Percentiles rank a stretch among this genome's conserved stretches.
Conservation (phyloP, 2,797 vertebrate genomes). For the Podargus strigoides region DNA sequence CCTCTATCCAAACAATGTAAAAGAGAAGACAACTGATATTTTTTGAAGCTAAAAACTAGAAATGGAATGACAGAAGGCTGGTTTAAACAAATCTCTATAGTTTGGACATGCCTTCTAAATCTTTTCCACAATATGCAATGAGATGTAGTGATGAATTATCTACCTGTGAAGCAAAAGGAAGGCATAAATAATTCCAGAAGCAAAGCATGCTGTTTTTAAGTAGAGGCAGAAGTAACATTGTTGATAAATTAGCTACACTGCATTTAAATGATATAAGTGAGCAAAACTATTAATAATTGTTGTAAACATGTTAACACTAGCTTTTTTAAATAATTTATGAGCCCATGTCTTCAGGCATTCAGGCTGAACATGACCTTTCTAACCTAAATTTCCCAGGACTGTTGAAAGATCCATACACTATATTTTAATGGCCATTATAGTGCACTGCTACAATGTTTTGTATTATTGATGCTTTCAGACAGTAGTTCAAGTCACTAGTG, state of each 20-base stretch:
- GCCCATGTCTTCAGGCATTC: neutral
- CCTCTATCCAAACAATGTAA: slow-evolving; percentile 28
- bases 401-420: neutral
- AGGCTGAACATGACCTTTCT: slow-evolving; percentile 36
- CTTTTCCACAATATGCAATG: neutral
- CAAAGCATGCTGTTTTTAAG: slow-evolving; percentile 48
- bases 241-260: slow-evolving; percentile 49
- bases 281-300: slow-evolving; percentile 61
- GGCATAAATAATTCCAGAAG: slow-evolving; percentile 38
- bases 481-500: neutral
- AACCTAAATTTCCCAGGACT: slow-evolving; percentile 30
- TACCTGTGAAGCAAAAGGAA: slow-evolving; percentile 1
- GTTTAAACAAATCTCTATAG: slow-evolving; percentile 21
- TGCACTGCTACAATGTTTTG: neutral
- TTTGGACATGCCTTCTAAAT: neutral
- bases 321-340: slow-evolving; percentile 55
- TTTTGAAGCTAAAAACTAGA: slow-evolving; percentile 39
- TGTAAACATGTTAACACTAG: slow-evolving; percentile 49
- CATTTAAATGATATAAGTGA: slow-evolving; percentile 50
- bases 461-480: slow-evolving; percentile 25
- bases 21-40: slow-evolving; percentile 47
- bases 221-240: slow-evolving; percentile 28
- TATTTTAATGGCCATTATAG: slow-evolving; percentile 25
- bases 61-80: slow-evolving; percentile 25
- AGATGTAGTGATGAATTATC: neutral